Percentiles rank a stretch among this genome's conserved stretches.
Evolutionary conservation across 2,888 invertebrate species (phyloP).

Genomic region (Leucophenga maculata): DNA sequence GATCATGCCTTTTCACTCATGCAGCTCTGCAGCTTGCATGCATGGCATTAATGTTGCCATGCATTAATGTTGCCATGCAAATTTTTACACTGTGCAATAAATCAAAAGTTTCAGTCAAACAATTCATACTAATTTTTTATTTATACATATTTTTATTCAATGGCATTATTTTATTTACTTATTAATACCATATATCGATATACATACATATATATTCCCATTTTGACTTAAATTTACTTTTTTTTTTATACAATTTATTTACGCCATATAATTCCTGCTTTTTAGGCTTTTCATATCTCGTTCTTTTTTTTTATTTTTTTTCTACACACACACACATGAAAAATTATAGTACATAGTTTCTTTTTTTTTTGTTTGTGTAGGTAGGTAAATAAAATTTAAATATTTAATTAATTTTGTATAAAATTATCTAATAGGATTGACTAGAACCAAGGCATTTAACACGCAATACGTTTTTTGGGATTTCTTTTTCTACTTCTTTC

Average conservation of each 20-base stretch:
- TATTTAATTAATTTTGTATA: conserved; percentile 13
- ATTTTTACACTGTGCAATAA: too few species aligned
- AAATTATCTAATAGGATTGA: conserved; percentile 19
- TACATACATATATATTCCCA: conserved; percentile 40
- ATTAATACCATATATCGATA: conserved; percentile 48
- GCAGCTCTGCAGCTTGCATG: too few species aligned
- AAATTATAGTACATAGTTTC: not conserved
- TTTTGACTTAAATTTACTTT: conserved; percentile 38
- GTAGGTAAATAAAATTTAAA: conserved; percentile 2
- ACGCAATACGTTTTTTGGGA: not conserved
- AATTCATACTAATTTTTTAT: not conserved
- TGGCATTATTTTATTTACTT: conserved; percentile 55
- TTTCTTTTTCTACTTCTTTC: not conserved
- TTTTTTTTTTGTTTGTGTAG: too few species aligned
- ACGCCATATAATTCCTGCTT: conserved; percentile 29
- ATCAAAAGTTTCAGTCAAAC: too few species aligned
- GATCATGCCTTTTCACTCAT: too few species aligned
- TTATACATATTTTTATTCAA: conserved; percentile 40
- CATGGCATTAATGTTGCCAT: too few species aligned
- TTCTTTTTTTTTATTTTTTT: not conserved
- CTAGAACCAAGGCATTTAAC: conserved; percentile 10
- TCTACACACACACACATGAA: not conserved
- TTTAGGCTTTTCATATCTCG: not conserved
- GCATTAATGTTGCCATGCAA: too few species aligned
- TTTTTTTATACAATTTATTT: conserved; percentile 38